A percentile compares a stretch with the other conserved stretches of the same genome.
These are phyloP conservation scores for Antigone vipio DNA, from an alignment of 2,113 vertebrate species.

Conservation along the genomic window DNA sequence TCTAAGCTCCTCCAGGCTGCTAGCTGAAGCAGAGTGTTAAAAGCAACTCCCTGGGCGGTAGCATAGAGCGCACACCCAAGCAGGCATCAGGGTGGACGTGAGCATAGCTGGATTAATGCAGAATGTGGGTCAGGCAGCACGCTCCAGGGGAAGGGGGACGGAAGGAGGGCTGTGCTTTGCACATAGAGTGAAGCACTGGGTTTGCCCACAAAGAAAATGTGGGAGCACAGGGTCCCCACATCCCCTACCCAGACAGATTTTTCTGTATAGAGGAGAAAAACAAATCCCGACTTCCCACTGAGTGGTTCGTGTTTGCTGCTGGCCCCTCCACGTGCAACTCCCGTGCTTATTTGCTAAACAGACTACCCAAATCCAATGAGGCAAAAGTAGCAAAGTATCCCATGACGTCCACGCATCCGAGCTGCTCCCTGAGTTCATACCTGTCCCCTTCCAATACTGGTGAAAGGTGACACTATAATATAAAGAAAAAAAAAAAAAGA, in stretches of 20 bases:
- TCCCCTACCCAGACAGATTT: background rate
- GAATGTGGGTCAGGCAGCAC: background rate
- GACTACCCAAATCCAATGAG: background rate
- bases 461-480: background rate
- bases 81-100: background rate
- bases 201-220: background rate
- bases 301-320: background rate
- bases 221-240: background rate
- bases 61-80: accelerated
- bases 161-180: background rate
- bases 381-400: background rate
- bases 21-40: background rate
- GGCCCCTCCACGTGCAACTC: background rate
- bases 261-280: background rate
- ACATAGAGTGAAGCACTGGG: background rate
- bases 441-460: background rate
- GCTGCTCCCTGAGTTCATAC: background rate
- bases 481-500: background rate
- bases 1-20: background rate
- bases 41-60: background rate
- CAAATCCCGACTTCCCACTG: background rate
- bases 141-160: background rate
- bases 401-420: background rate
- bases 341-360: background rate
- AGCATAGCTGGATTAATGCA: background rate